phyloP scores from a whole-genome alignment of 2,113 vertebrate species.

The Lampris megalopsis region DNA sequence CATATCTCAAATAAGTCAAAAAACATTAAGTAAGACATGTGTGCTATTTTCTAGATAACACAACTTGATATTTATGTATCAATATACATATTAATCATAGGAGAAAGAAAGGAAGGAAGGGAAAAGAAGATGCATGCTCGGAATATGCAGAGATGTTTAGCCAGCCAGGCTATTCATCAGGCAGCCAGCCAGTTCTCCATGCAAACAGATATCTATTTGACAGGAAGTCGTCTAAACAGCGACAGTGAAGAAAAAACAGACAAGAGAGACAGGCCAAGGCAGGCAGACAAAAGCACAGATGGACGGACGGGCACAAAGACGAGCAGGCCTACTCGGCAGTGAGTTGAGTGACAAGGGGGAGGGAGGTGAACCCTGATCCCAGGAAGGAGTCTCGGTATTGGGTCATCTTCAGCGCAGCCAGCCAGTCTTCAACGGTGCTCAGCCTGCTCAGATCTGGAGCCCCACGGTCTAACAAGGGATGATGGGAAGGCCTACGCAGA shows the following conservation, averaged over 20 bases:
- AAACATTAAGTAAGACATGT: too few relatives aligned
- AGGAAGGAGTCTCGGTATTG: slow-evolving; percentile 98
- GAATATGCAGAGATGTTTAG: slow-evolving; percentile 6
- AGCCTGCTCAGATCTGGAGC: slow-evolving; percentile 93
- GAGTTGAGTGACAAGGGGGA: slow-evolving; percentile 81
- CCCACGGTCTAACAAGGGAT: slow-evolving; percentile 92
- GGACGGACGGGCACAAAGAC: slow-evolving; percentile 16
- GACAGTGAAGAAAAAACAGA: slow-evolving; percentile 83
- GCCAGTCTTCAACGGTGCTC: slow-evolving; percentile 97
- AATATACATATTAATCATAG: not conserved
- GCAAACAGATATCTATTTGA: slow-evolving; percentile 64
- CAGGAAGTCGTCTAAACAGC: slow-evolving; percentile 61
- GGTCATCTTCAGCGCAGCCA: slow-evolving; percentile 97
- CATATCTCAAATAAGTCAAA: too few relatives aligned
- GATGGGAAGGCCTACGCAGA: slow-evolving; percentile 88
- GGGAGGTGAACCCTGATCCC: slow-evolving; percentile 88
- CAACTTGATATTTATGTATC: too few relatives aligned
- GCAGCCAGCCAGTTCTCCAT: slow-evolving; percentile 39
- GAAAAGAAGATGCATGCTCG: slow-evolving; percentile 38
- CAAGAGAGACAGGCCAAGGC: not conserved
- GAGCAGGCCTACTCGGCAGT: slow-evolving; percentile 76
- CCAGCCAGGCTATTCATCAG: slow-evolving; percentile 34
- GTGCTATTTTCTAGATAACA: too few relatives aligned
- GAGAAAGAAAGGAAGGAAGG: slow-evolving; percentile 11
- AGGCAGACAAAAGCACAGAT: slow-evolving; percentile 14